Evolutionary conservation across 2,113 vertebrate genomes (phyloP).

Genomic region (Pan paniscus): DNA sequence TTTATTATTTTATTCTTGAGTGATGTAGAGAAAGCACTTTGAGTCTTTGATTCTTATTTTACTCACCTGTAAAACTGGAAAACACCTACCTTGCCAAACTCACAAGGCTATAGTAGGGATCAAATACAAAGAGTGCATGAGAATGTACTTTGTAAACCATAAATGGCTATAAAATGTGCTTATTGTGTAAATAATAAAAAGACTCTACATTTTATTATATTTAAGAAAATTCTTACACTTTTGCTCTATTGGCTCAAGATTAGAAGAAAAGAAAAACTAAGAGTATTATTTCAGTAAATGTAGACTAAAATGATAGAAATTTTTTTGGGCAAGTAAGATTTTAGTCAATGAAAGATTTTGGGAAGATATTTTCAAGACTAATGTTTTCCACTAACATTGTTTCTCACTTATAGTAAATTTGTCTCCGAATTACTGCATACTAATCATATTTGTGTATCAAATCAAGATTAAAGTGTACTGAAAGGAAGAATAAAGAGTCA

Average conservation of each 20-base stretch:
- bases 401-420: conserved; percentile 32
- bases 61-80: neutral
- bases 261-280: conserved; percentile 25
- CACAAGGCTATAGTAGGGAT: neutral
- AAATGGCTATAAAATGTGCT: neutral
- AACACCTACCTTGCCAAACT: neutral
- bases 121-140: neutral
- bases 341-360: conserved; percentile 24
- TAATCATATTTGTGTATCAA: conserved; percentile 23
- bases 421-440: neutral
- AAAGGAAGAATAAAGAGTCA: neutral
- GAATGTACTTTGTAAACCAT: neutral
- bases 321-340: neutral
- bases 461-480: conserved; percentile 41
- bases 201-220: neutral
- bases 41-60: neutral
- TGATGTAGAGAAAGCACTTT: neutral
- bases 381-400: conserved; percentile 26
- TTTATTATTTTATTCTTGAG: neutral
- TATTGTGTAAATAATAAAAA: neutral
- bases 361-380: conserved; percentile 42
- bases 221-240: neutral
- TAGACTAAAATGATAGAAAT: neutral
- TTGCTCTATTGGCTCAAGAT: neutral
- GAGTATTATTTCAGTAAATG: neutral